Percentiles rank a stretch among this genome's conserved stretches.
Conservation (phyloP, 2,113 vertebrate species). For the Tichodroma muraria region DNA sequence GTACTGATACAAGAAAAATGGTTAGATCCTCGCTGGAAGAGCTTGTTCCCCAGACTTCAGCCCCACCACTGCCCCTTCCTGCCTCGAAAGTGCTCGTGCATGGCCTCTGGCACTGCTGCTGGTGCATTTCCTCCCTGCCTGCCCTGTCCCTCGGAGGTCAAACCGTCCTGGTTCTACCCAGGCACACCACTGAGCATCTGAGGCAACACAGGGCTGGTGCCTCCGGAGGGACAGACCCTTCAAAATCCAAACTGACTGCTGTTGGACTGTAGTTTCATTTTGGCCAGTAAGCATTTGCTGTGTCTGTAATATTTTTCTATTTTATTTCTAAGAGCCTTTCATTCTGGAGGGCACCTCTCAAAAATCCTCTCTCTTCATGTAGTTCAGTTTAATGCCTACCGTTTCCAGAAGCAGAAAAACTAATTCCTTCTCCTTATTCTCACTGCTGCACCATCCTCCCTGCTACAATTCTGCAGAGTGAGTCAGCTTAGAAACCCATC, state of each 20-base stretch:
- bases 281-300: not conserved
- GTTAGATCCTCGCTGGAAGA: not conserved
- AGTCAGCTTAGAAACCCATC: fast-evolving
- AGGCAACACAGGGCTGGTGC: fast-evolving
- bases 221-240: not conserved
- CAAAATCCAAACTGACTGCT: not conserved
- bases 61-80: not conserved
- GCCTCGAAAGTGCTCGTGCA: not conserved
- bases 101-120: not conserved
- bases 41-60: not conserved
- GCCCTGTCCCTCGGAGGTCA: not conserved
- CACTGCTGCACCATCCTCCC: not conserved
- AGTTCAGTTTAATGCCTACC: not conserved
- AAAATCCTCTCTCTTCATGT: fast-evolving
- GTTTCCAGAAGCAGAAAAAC: not conserved
- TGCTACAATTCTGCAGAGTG: fast-evolving
- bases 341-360: not conserved
- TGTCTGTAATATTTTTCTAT: not conserved
- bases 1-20: conserved; percentile 64
- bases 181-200: not conserved
- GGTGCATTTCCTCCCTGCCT: fast-evolving
- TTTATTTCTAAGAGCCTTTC: not conserved
- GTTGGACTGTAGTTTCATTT: not conserved
- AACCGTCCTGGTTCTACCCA: not conserved
- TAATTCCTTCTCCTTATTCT: not conserved